Evolutionary conservation across 2,113 vertebrate genomes (phyloP), one percentile per base, ranked within the genome.

Genomic region (Erpornis zantholeuca): DNA sequence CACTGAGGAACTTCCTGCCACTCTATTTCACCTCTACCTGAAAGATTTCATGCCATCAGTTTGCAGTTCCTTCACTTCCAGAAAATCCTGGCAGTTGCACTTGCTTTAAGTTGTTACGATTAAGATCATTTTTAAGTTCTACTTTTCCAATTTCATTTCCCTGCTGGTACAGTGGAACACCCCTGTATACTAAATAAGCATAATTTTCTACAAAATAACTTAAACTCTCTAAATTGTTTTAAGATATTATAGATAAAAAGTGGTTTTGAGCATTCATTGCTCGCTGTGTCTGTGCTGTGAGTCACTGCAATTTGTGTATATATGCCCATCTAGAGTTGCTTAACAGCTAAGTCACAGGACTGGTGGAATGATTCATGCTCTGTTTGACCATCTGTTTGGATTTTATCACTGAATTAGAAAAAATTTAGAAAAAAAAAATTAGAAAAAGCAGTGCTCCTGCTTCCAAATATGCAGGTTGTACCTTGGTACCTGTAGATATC

Each of bases 401-500:
- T 90, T 95, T 95, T 90, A 95, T 93, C 86, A 64, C 53, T 27
- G n/a, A 65, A 47, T 50, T 73, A 36, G 50, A 49, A 92, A 49
- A 84, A 91, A n/a, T n/a, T n/a, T n/a, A n/a, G n/a, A n/a, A n/a
- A n/a, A n/a, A n/a, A n/a, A n/a, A n/a, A n/a, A n/a, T n/a, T n/a
- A n/a, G n/a, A n/a, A n/a, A n/a, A n/a, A n/a, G n/a, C n/a, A 87
- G 21, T 57, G 50, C 28, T 47, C 3, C 71, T 71, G 50, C 50
- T 76, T 86, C 71, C 57, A 82, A 86, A 42, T 20, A 49, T 11
- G 18, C 66, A 29, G 50, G 25, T 80, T 69, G 82, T 85, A 69
- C 79, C 69, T 88, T 35, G 35, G 77, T 94, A 78, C 77, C 73
- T 89, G 28, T 10, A 76, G 88, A 87, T 94, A 64, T 24, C 54